These are phyloP conservation scores for Drosophila mimetica DNA, from an alignment of 2,888 invertebrate species.

Conservation along the genomic window DNA sequence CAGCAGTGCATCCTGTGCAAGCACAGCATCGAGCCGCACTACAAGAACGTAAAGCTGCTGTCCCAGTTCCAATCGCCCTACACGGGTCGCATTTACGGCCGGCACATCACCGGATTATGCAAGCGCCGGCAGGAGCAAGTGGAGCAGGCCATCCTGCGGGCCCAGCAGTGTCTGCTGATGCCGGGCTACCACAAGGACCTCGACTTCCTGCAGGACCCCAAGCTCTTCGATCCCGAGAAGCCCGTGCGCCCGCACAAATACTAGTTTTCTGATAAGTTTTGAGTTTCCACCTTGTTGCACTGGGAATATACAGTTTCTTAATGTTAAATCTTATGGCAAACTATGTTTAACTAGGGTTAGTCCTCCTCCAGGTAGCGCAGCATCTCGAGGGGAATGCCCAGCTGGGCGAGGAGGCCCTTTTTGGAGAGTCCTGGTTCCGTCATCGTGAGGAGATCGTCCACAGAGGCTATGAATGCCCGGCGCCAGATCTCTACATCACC, in stretches of 20 bases:
- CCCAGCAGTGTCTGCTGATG: constrained; percentile 93
- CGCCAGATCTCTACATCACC: constrained; percentile 72
- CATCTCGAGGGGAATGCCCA: constrained; percentile 76
- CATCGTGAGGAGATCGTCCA: constrained; percentile 70
- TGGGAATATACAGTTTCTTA: constrained; percentile 54
- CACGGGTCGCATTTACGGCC: constrained; percentile 96
- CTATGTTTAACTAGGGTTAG: constrained; percentile 23
- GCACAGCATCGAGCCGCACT: constrained; percentile 91
- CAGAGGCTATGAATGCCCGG: constrained; percentile 65
- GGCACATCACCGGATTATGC: constrained; percentile 97
- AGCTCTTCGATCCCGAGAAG: constrained; percentile 94
- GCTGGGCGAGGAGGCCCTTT: constrained; percentile 55
- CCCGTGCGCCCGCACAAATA: constrained; percentile 92
- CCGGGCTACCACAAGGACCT: constrained; percentile 92
- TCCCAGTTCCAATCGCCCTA: constrained; percentile 98
- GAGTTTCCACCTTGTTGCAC: constrained; percentile 28
- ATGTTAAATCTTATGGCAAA: constrained; percentile 8
- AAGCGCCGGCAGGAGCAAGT: constrained; percentile 90
- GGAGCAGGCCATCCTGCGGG: constrained; percentile 89
- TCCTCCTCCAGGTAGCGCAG: constrained; percentile 68
- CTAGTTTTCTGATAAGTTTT: constrained; percentile 83
- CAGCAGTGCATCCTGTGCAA: constrained; percentile 93
- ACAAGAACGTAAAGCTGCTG: constrained; percentile 95
- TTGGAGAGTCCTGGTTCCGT: constrained; percentile 48
- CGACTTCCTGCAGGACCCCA: constrained; percentile 93